A percentile compares a stretch with the other conserved stretches of the same genome.
Conservation (phyloP, 2,888 invertebrate species). For the Diarsia rubi region DNA sequence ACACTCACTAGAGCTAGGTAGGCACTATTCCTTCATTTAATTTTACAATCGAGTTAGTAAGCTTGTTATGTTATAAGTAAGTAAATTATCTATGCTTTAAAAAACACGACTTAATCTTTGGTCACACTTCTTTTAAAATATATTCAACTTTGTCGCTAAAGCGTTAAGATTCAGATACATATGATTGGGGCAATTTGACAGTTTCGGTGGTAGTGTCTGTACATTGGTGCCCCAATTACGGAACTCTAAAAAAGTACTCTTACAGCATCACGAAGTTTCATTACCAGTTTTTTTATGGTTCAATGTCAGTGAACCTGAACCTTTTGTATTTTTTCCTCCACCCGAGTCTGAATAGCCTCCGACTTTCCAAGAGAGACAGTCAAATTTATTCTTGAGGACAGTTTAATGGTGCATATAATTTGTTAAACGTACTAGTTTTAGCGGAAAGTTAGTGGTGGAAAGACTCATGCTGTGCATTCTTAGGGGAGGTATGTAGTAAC, state of each 20-base stretch:
- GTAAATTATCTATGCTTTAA: too few relatives aligned
- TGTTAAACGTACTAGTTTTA: slow-evolving; percentile 43
- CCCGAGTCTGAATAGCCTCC: slow-evolving; percentile 59
- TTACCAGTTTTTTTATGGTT: slow-evolving; percentile 66
- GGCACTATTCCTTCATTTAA: too few relatives aligned
- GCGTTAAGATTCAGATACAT: too few relatives aligned
- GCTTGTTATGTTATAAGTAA: too few relatives aligned
- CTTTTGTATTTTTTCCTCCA: slow-evolving; percentile 66
- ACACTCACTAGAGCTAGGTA: too few relatives aligned
- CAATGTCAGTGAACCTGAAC: slow-evolving; percentile 60
- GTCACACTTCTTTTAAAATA: too few relatives aligned
- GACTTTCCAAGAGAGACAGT: slow-evolving; percentile 63
- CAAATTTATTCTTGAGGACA: slow-evolving; percentile 70
- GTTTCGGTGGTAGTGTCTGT: background rate
- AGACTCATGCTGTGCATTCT: background rate
- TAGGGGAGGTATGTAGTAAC: background rate
- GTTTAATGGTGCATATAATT: slow-evolving; percentile 69
- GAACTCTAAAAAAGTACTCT: slow-evolving; percentile 56
- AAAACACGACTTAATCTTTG: too few relatives aligned
- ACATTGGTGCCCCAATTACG: too few relatives aligned
- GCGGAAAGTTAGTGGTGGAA: slow-evolving; percentile 14
- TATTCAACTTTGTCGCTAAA: too few relatives aligned
- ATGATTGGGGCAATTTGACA: too few relatives aligned
- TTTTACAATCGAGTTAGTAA: too few relatives aligned
- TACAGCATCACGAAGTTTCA: slow-evolving; percentile 68